These are phyloP conservation scores for Arge pagana DNA, from an alignment of 2,888 invertebrate genomes.

Conservation along the genomic window DNA sequence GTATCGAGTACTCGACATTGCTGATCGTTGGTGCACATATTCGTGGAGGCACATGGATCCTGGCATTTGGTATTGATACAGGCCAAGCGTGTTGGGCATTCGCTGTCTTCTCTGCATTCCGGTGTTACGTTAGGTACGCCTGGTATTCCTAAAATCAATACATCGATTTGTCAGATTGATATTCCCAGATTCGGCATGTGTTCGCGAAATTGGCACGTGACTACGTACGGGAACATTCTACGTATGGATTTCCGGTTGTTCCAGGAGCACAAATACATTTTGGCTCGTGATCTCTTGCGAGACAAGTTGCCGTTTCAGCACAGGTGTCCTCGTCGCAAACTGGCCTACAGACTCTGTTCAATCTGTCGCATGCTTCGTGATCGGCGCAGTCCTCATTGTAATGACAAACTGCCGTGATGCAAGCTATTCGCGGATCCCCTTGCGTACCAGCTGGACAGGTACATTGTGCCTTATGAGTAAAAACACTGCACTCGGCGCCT, in stretches of 20 bases:
- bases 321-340: slow-evolving; percentile 84
- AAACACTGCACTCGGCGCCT: slow-evolving; percentile 75
- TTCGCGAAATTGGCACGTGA: slow-evolving; percentile 7
- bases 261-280: slow-evolving; percentile 78
- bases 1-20: slow-evolving; percentile 80
- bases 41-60: slow-evolving; percentile 75
- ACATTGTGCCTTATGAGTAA: slow-evolving; percentile 80
- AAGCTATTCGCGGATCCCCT: slow-evolving; percentile 80
- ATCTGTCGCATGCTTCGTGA: slow-evolving; percentile 80
- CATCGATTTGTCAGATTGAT: no score
- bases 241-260: slow-evolving; percentile 78
- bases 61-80: slow-evolving; percentile 78
- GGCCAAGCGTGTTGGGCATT: slow-evolving; percentile 75
- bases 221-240: slow-evolving; percentile 66
- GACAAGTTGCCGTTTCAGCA: slow-evolving; percentile 77
- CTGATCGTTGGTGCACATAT: slow-evolving; percentile 78
- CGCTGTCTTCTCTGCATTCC: slow-evolving; percentile 76
- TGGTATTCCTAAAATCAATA: slow-evolving; percentile 2
- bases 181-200: no score
- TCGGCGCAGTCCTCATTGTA: slow-evolving; percentile 89
- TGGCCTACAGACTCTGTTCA: slow-evolving; percentile 81
- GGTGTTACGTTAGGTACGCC: slow-evolving; percentile 52
- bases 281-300: slow-evolving; percentile 75
- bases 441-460: slow-evolving; percentile 84
- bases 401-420: slow-evolving; percentile 82